phyloP scores from a whole-genome alignment of 2,888 invertebrate genomes.

The Isotomurus palustris region DNA sequence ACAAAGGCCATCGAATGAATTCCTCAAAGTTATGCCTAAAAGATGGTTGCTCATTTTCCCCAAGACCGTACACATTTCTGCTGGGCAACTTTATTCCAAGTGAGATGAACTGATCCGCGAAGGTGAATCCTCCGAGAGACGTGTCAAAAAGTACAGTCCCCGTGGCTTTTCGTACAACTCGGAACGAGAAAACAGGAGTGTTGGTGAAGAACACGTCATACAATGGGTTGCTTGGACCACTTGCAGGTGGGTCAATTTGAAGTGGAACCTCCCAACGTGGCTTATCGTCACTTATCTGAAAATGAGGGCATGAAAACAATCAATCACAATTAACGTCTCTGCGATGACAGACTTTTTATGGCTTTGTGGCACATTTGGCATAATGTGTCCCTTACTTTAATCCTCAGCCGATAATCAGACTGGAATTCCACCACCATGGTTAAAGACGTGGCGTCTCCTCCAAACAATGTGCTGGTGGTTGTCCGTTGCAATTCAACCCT shows the following conservation, averaged over 20 bases:
- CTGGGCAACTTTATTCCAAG: constrained; percentile 50
- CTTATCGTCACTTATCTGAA: constrained; percentile 32
- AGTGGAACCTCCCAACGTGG: constrained; percentile 40
- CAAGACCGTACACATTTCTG: constrained; percentile 51
- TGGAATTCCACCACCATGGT: constrained; percentile 36
- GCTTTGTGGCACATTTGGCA: too few species aligned
- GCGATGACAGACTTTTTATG: too few species aligned
- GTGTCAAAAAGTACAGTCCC: constrained; percentile 46
- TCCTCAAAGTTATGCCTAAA: constrained; percentile 49
- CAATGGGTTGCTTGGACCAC: neutral
- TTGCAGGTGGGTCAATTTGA: constrained; percentile 26
- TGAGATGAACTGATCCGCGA: constrained; percentile 53
- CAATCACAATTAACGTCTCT: neutral
- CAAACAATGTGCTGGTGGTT: constrained; percentile 26
- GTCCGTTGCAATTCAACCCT: constrained; percentile 23
- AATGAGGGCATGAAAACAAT: constrained; percentile 4
- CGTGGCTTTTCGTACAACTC: constrained; percentile 32
- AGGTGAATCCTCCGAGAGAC: constrained; percentile 49
- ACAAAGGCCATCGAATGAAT: constrained; percentile 49
- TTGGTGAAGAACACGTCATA: constrained; percentile 26
- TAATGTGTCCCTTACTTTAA: constrained; percentile 36
- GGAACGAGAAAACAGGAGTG: constrained; percentile 29
- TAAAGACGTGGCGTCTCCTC: constrained; percentile 28
- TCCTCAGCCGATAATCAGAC: constrained; percentile 38
- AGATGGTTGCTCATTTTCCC: constrained; percentile 50